These are phyloP conservation scores for Nemotelus pantherinus DNA, from an alignment of 2,888 invertebrate genomes.

Conservation along the genomic window DNA sequence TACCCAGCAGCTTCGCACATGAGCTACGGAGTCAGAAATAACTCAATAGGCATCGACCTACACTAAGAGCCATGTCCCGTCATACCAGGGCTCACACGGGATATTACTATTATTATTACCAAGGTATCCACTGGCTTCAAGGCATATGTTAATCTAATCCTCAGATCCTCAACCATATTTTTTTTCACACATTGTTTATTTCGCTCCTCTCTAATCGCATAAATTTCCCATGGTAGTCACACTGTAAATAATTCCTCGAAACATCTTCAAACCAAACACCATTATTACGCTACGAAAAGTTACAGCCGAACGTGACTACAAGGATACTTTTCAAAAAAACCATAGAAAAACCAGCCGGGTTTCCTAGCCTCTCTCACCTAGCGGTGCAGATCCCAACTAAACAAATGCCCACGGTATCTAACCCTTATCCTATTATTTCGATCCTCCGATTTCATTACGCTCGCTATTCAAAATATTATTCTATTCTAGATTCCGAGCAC, in stretches of 20 bases:
- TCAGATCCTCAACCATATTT: too few relatives aligned
- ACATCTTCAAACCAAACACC: neutral
- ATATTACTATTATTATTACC: too few relatives aligned
- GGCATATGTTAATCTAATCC: too few relatives aligned
- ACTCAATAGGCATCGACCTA: too few relatives aligned
- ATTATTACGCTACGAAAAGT: slow-evolving; percentile 22
- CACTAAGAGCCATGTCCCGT: too few relatives aligned
- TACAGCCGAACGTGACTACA: slow-evolving; percentile 11
- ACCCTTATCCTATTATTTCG: slow-evolving; percentile 22
- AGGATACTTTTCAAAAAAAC: neutral
- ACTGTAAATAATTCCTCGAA: neutral
- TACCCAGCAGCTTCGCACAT: too few relatives aligned
- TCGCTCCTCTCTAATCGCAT: neutral
- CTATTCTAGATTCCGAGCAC: slow-evolving; percentile 22
- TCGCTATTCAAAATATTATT: slow-evolving; percentile 24
- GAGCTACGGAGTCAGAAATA: too few relatives aligned
- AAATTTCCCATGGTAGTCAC: neutral
- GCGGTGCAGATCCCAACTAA: neutral
- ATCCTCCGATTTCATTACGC: slow-evolving; percentile 14
- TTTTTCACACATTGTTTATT: neutral
- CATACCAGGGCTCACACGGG: too few relatives aligned
- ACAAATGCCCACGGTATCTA: neutral
- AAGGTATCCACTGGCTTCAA: too few relatives aligned
- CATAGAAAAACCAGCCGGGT: neutral
- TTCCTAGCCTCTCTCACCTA: neutral